phyloP scores from a whole-genome alignment of 2,888 invertebrate genomes.

The Synanthedon vespiformis region DNA sequence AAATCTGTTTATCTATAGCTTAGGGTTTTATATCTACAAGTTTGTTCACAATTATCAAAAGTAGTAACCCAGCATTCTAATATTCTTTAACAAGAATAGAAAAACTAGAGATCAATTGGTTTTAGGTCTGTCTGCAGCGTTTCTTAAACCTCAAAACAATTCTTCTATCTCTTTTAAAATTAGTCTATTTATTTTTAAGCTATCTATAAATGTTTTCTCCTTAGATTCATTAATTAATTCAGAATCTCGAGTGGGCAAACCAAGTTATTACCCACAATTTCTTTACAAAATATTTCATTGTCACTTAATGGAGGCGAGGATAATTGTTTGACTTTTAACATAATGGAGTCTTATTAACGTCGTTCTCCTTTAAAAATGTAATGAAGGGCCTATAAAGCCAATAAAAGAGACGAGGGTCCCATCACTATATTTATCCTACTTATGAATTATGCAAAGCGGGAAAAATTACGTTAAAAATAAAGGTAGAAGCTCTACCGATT shows the following conservation, averaged over 20 bases:
- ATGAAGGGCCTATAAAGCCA: constrained; percentile 14
- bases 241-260: neutral
- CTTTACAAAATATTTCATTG: neutral
- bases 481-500: neutral
- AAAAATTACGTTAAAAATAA: constrained; percentile 12
- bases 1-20: too few species aligned
- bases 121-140: too few species aligned
- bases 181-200: too few species aligned
- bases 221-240: too few species aligned
- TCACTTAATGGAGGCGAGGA: neutral
- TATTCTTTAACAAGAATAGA: too few species aligned
- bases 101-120: too few species aligned
- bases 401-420: constrained; percentile 18
- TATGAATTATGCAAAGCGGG: constrained; percentile 18
- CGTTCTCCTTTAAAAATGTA: constrained; percentile 13
- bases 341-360: constrained; percentile 7
- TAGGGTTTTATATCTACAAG: too few species aligned
- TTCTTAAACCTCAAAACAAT: too few species aligned
- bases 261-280: neutral
- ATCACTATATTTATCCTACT: constrained; percentile 16
- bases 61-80: too few species aligned
- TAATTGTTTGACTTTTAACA: neutral
- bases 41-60: too few species aligned
- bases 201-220: too few species aligned
- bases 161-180: too few species aligned